Evolutionary conservation across 2,888 invertebrate genomes (phyloP), one percentile per base, ranked within the genome.

Genomic region (Dynastes maya): DNA sequence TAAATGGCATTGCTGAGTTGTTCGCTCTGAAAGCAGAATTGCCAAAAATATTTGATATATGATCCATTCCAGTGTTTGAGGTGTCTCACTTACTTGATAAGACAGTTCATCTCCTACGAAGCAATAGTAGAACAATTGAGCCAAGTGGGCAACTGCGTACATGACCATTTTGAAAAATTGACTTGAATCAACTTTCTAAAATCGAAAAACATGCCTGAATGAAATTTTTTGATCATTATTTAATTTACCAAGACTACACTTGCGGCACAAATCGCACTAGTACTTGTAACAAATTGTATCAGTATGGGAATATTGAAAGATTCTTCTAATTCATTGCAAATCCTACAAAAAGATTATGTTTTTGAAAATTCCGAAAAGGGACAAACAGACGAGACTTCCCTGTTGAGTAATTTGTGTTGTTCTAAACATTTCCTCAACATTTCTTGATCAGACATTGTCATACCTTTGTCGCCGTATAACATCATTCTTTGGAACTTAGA

Each of bases 371-470:
- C n/a, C 37, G 32, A n/a, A 53, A 53, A 55, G n/a, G 55, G n/a
- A 74, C 27, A 22, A 70, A 78, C 77, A 82, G 22, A 22, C 22
- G 22, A 22, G 22, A 1, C 22, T 22, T 22, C 22, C 82, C 71
- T 55, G 22, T 81, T 72, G 49, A 83, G 78, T 68, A 82, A 78
- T 61, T 80, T 68, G 76, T 83, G 83, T 40, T 83, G 83, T 37
- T 80, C 68, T 75, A 82, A 76, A 64, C 82, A 80, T 64, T 81
- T 80, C 6, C 61, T 27, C 5, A 82, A 58, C 55, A 82, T 78
- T 32, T 80, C 78, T 27, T 8, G 68, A 71, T 80, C 78, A 5
- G 55, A 64, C 27, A 77, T 63, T 16, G 29, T 58, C 13, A 63
- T 51, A 27, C 64, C 49, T 49, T 16, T 49, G 55, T 40, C 58